A percentile compares a stretch with the other conserved stretches of the same genome.
Conservation (phyloP, 2,888 invertebrate genomes). For the Latrodectus elegans region DNA sequence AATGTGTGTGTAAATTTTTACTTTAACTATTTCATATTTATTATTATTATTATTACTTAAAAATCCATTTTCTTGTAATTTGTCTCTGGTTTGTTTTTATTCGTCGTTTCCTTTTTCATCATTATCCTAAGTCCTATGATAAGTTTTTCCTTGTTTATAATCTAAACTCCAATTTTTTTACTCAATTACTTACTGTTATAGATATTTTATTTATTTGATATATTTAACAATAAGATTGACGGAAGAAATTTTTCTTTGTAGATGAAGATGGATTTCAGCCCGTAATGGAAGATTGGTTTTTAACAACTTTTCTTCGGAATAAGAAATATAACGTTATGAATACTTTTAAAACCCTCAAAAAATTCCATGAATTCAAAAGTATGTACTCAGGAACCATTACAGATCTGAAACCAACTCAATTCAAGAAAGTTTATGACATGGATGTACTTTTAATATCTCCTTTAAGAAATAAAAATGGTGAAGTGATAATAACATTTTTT, state of each 20-base stretch:
- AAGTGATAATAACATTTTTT: not conserved
- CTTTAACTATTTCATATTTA: no score
- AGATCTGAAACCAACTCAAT: constrained; percentile 27
- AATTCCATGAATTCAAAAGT: constrained; percentile 40
- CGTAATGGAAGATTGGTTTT: not conserved
- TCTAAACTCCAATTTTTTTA: no score
- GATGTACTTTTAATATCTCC: not conserved
- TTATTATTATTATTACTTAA: no score
- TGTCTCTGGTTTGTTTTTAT: no score
- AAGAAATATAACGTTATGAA: constrained; percentile 33
- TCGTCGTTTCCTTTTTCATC: no score
- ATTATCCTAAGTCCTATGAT: no score
- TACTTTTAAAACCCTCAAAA: constrained; percentile 16
- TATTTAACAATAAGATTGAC: no score
- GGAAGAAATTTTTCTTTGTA: not conserved
- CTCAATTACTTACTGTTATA: no score
- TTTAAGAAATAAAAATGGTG: not conserved
- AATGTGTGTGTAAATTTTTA: no score
- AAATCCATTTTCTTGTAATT: no score
- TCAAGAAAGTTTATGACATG: not conserved
- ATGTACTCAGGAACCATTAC: constrained; percentile 32
- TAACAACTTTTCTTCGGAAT: constrained; percentile 34
- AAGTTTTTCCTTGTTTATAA: no score
- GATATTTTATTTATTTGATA: no score
- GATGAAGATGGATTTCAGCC: not conserved